These are phyloP conservation scores for Lepidurus couesii DNA, from an alignment of 1,140 invertebrate species.

Conservation along the genomic window DNA sequence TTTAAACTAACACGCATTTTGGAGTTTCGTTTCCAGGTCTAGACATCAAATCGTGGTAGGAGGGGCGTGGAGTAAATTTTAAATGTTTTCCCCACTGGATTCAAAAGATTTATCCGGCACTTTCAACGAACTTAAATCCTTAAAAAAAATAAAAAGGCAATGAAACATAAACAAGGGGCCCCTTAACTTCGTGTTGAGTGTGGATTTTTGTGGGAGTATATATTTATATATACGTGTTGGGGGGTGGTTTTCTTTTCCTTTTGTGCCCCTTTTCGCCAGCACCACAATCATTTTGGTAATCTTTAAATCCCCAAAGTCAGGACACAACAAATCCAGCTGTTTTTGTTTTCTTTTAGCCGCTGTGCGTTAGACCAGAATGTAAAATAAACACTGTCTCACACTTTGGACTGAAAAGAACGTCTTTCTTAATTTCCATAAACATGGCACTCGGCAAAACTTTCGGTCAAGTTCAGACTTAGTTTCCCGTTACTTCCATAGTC, in stretches of 20 bases:
- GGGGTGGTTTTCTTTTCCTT: background rate
- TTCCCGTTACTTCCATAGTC: too few relatives aligned
- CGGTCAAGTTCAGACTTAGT: background rate
- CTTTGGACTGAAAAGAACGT: background rate
- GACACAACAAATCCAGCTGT: background rate
- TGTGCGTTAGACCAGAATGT: slow-evolving; percentile 21
- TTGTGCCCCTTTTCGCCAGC: background rate
- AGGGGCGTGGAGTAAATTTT: background rate
- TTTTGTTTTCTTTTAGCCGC: background rate
- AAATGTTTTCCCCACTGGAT: background rate
- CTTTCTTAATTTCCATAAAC: background rate
- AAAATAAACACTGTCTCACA: background rate
- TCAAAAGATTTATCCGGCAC: background rate
- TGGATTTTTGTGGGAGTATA: background rate
- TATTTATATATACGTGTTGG: slow-evolving; percentile 6
- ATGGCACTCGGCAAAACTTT: background rate
- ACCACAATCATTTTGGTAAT: background rate
- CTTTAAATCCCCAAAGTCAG: too few relatives aligned
- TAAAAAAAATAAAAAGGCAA: slow-evolving; percentile 3
- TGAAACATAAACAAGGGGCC: background rate
- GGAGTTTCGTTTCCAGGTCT: background rate
- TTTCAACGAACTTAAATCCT: background rate
- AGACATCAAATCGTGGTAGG: background rate
- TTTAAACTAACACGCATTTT: slow-evolving; percentile 9
- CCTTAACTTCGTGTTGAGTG: slow-evolving; percentile 10